Percentiles rank a stretch among this genome's conserved stretches.
These are phyloP conservation scores for Echinops telfairi DNA, from an alignment of 2,113 vertebrate genomes.

Conservation along the genomic window DNA sequence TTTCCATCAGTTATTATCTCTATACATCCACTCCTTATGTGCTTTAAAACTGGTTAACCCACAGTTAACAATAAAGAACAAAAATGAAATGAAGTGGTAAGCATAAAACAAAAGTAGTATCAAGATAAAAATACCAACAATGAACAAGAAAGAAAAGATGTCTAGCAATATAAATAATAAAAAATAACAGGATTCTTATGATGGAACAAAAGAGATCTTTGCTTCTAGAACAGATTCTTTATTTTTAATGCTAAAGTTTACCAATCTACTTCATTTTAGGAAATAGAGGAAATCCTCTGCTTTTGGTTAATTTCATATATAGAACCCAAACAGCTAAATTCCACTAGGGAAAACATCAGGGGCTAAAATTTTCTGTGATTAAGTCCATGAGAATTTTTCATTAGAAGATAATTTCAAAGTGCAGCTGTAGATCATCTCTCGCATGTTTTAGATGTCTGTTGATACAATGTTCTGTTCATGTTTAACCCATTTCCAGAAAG, in stretches of 20 bases:
- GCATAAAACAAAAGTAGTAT: too few species aligned
- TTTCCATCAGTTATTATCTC: too few species aligned
- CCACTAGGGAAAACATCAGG: constrained; percentile 88
- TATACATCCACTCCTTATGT: too few species aligned
- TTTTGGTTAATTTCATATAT: constrained; percentile 75
- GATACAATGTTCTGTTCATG: constrained; percentile 69
- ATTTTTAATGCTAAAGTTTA: constrained; percentile 34
- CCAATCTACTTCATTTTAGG: constrained; percentile 36
- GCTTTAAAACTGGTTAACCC: too few species aligned
- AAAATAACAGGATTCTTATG: too few species aligned
- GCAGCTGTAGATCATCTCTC: constrained; percentile 61
- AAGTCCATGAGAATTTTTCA: constrained; percentile 76
- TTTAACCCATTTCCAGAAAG: constrained; percentile 76
- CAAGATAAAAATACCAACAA: too few species aligned
- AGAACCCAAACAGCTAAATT: constrained; percentile 89
- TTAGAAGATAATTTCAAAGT: constrained; percentile 74
- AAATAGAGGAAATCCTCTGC: constrained; percentile 57
- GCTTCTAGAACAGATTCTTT: background rate
- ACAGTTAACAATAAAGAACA: too few species aligned
- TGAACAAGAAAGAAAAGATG: too few species aligned
- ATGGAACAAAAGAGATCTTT: too few species aligned
- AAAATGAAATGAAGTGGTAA: too few species aligned
- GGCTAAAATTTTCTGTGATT: constrained; percentile 63
- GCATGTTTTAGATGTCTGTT: constrained; percentile 64
- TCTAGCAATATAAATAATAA: too few species aligned